phyloP scores from a whole-genome alignment of 2,888 invertebrate species.

The Euphydryas editha region DNA sequence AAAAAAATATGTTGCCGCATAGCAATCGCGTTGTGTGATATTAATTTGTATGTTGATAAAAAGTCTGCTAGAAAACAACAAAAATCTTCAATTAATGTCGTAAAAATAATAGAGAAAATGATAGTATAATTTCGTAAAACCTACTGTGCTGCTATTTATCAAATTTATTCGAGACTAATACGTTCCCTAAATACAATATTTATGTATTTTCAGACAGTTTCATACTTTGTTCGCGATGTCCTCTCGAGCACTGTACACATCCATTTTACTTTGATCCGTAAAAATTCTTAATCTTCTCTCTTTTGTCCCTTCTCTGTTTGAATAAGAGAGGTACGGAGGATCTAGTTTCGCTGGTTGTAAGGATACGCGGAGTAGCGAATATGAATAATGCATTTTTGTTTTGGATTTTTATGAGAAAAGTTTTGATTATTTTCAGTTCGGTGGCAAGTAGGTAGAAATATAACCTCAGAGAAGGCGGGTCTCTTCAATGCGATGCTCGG shows the following conservation, averaged over 20 bases:
- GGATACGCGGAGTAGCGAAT: conserved; percentile 70
- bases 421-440: conserved; percentile 84
- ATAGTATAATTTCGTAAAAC: conserved; percentile 32
- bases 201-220: conserved; percentile 81
- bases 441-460: conserved; percentile 68
- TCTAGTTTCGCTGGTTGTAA: conserved; percentile 58
- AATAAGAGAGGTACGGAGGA: conserved; percentile 48
- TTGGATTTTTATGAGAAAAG: conserved; percentile 84
- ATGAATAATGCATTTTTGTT: conserved; percentile 84
- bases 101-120: background rate
- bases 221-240: conserved; percentile 76
- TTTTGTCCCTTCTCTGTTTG: conserved; percentile 53
- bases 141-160: conserved; percentile 45
- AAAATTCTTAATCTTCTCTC: conserved; percentile 50
- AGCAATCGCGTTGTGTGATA: background rate
- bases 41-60: too few species aligned
- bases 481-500: conserved; percentile 63
- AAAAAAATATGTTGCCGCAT: too few species aligned
- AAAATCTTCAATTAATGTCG: background rate
- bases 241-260: conserved; percentile 60
- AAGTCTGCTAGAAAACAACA: background rate
- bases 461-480: conserved; percentile 58
- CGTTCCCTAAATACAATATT: conserved; percentile 79
- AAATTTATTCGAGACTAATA: conserved; percentile 57
- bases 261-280: conserved; percentile 62